phyloP scores from a whole-genome alignment of 2,113 vertebrate genomes.

The Micronycteris hirsuta region DNA sequence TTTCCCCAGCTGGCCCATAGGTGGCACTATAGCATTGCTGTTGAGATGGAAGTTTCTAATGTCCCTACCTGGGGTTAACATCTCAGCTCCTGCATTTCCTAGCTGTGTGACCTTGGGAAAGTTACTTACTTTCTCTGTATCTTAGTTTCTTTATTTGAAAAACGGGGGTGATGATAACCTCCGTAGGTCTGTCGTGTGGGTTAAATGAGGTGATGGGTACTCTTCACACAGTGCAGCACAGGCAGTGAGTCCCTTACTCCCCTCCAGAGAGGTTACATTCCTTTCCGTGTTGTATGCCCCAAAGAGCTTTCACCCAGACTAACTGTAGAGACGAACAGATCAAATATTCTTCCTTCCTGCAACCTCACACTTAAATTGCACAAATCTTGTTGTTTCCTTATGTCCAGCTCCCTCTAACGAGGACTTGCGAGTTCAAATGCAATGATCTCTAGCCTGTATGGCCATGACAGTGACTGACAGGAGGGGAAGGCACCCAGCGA shows the following conservation, averaged over 20 bases:
- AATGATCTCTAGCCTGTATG: neutral
- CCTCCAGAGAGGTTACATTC: neutral
- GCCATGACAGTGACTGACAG: neutral
- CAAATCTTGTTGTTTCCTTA: neutral
- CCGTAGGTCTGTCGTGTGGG: neutral
- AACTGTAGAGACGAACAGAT: neutral
- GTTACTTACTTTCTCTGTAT: constrained; percentile 16
- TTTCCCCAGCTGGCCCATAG: constrained; percentile 18
- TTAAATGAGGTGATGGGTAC: neutral
- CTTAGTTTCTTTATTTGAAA: constrained; percentile 26
- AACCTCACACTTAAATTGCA: neutral
- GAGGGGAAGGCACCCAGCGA: neutral
- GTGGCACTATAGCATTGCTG: constrained; percentile 49
- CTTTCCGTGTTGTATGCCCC: neutral
- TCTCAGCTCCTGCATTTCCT: neutral
- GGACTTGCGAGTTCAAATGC: neutral
- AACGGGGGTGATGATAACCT: neutral
- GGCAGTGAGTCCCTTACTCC: neutral
- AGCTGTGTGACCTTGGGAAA: constrained; percentile 47
- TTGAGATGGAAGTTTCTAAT: neutral
- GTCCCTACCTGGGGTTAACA: neutral
- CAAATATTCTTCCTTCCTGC: neutral
- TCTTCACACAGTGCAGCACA: neutral
- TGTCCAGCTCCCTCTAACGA: neutral
- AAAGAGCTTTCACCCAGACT: neutral